Evolutionary conservation across 2,888 invertebrate species (phyloP).

Genomic region (Blera fallax): DNA sequence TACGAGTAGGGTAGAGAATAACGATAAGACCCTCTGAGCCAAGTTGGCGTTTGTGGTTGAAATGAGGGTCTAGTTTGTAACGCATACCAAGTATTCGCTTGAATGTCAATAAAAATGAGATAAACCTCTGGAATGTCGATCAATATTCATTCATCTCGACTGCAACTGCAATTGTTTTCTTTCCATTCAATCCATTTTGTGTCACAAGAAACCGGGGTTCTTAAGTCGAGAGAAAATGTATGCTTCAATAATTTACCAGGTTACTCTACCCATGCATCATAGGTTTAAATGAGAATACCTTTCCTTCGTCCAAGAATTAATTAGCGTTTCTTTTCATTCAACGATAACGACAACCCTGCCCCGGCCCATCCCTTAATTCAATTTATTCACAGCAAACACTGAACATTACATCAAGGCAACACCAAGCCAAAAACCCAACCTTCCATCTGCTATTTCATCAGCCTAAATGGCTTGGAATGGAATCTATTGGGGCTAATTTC

Average conservation of each 20-base stretch:
- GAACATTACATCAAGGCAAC: slow-evolving; percentile 19
- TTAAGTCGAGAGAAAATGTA: not conserved
- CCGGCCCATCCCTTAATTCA: slow-evolving; percentile 22
- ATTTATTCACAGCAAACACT: slow-evolving; percentile 18
- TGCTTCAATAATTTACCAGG: not conserved
- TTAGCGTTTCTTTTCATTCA: slow-evolving; percentile 42
- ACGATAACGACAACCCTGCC: not conserved
- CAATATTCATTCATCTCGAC: not conserved
- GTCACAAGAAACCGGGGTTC: too few relatives aligned
- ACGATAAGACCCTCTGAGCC: slow-evolving; percentile 38
- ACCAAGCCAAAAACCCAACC: not conserved
- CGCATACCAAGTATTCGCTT: not conserved
- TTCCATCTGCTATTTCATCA: slow-evolving; percentile 33
- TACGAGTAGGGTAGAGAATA: slow-evolving; percentile 41
- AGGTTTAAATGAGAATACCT: slow-evolving; percentile 16
- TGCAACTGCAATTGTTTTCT: not conserved
- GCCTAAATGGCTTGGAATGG: slow-evolving; percentile 66
- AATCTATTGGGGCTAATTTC: slow-evolving; percentile 68
- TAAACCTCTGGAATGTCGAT: slow-evolving; percentile 5
- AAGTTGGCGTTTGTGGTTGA: slow-evolving; percentile 33
- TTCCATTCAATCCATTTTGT: too few relatives aligned
- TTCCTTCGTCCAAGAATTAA: slow-evolving; percentile 36
- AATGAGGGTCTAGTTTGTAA: slow-evolving; percentile 33
- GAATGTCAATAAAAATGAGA: not conserved
- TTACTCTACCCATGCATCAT: not conserved